Conservation (phyloP, 2,113 vertebrate genomes). For the Mesocricetus auratus region DNA sequence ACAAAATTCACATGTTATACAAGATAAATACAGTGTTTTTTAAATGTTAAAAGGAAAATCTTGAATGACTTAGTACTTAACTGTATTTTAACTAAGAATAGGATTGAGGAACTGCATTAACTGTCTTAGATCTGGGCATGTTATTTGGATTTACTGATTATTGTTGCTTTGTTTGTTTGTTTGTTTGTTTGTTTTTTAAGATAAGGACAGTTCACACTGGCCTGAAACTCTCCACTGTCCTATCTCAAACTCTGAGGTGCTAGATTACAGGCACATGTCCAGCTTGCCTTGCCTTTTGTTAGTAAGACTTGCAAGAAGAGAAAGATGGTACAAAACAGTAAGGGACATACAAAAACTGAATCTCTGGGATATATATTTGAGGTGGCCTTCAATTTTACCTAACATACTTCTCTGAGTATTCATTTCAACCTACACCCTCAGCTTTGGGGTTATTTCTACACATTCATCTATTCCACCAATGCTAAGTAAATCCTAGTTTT, state of each 20-base stretch:
- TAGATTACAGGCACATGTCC: not conserved
- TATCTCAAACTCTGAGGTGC: not conserved
- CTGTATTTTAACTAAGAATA: not conserved
- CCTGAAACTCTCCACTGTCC: not conserved
- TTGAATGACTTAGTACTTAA: not conserved
- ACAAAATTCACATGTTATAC: not conserved
- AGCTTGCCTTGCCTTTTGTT: not conserved
- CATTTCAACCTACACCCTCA: not conserved
- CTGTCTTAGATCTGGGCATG: not conserved
- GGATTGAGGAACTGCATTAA: not conserved
- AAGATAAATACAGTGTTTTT: not conserved
- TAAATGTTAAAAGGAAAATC: slow-evolving; percentile 17
- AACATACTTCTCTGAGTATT: not conserved
- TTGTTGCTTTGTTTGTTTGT: not conserved
- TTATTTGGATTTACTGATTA: not conserved
- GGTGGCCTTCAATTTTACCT: not conserved
- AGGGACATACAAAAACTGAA: slow-evolving; percentile 61
- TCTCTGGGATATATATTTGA: not conserved
- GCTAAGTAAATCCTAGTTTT: not conserved
- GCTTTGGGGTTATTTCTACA: not conserved
- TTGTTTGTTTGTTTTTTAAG: not conserved
- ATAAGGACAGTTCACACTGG: too few relatives aligned
- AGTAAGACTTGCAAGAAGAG: not conserved
- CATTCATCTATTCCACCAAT: not conserved
- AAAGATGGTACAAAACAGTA: slow-evolving; percentile 49